A percentile compares a stretch with the other conserved stretches of the same genome.
Conservation (phyloP, 2,113 vertebrate species). For the Zeus faber region DNA sequence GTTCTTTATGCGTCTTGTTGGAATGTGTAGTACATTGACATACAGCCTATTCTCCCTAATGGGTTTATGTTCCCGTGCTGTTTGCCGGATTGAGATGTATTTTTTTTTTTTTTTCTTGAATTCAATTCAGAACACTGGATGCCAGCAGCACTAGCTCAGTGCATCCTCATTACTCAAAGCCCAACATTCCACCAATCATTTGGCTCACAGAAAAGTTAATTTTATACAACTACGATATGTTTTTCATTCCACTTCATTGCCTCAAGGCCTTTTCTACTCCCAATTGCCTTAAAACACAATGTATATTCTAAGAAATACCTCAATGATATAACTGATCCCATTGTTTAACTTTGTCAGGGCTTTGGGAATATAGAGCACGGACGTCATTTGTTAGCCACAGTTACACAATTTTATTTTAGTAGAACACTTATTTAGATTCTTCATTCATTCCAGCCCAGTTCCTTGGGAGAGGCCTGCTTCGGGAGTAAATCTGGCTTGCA, state of each 20-base stretch:
- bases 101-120: no score
- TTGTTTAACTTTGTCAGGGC: not conserved
- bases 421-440: conserved; percentile 35
- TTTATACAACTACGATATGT: no score
- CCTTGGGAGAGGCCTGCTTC: conserved; percentile 41
- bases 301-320: not conserved
- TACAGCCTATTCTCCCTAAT: no score
- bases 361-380: not conserved
- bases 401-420: conserved; percentile 17
- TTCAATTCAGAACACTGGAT: no score
- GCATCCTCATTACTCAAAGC: not conserved
- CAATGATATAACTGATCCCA: not conserved
- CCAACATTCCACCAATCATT: not conserved
- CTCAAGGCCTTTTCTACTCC: not conserved
- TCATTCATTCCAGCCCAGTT: conserved; percentile 30
- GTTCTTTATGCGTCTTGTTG: no score
- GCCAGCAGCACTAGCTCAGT: no score
- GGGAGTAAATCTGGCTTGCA: conserved; percentile 48
- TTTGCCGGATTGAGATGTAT: no score
- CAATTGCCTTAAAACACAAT: not conserved
- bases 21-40: no score
- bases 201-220: not conserved
- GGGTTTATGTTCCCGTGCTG: no score
- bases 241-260: not conserved
- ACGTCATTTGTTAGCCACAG: not conserved